Conservation (phyloP, 2,888 invertebrate species). For the Bugulina stolonifera region DNA sequence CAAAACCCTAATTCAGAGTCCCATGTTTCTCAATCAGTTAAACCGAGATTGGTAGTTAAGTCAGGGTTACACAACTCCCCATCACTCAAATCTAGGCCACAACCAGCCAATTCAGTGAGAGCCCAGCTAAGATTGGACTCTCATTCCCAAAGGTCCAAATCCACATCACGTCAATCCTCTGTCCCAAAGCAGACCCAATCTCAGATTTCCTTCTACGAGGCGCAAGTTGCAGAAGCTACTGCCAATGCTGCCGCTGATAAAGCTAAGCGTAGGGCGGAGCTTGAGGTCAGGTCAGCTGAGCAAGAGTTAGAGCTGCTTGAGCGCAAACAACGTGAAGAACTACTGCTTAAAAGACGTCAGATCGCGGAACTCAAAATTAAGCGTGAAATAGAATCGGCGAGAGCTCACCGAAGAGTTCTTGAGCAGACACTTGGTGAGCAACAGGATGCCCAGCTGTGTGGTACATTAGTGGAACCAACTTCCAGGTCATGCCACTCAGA, state of each 20-base stretch:
- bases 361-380: not conserved
- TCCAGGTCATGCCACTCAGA: no score
- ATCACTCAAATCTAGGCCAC: no score
- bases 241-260: not conserved
- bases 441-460: not conserved
- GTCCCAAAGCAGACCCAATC: no score
- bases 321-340: not conserved
- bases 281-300: not conserved
- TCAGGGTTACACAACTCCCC: no score
- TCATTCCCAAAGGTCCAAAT: no score
- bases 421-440: not conserved
- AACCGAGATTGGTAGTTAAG: no score
- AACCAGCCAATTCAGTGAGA: no score
- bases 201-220: not conserved
- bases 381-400: not conserved
- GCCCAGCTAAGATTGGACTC: no score
- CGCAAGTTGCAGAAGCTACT: not conserved
- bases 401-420: not conserved
- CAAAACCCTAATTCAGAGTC: no score
- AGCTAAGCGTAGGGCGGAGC: not conserved
- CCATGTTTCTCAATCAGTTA: no score
- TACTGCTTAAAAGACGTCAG: not conserved
- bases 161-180: no score
- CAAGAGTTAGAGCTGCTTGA: not conserved
- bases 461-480: not conserved